A percentile compares a stretch with the other conserved stretches of the same genome.
phyloP scores from a whole-genome alignment of 1,140 invertebrate species.

The Brachionus plicatilis region DNA sequence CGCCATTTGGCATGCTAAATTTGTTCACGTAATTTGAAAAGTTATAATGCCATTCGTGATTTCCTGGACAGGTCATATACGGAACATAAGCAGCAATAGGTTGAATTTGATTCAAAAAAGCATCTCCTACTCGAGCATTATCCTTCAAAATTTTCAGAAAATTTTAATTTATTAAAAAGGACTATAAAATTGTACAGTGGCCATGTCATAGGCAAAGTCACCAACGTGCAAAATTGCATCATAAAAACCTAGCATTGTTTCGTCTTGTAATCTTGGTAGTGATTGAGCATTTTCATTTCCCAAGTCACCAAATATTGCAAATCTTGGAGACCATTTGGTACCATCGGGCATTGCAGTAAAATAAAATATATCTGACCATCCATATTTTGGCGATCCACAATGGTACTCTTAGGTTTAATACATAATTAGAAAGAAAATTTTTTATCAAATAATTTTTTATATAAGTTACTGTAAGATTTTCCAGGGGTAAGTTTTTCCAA shows the following conservation, averaged over 20 bases:
- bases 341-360: slow-evolving; percentile 65
- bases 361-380: slow-evolving; percentile 72
- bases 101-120: slow-evolving; percentile 54
- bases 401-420: slow-evolving; percentile 60
- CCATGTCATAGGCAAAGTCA: slow-evolving; percentile 86
- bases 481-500: slow-evolving; percentile 61
- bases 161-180: background rate
- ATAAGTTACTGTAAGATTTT: slow-evolving; percentile 59
- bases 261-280: slow-evolving; percentile 71
- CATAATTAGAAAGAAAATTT: background rate
- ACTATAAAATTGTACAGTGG: slow-evolving; percentile 57
- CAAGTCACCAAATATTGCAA: slow-evolving; percentile 85
- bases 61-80: slow-evolving; percentile 56
- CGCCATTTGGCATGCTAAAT: slow-evolving; percentile 40
- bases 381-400: slow-evolving; percentile 66
- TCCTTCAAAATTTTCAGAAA: slow-evolving; percentile 50
- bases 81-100: slow-evolving; percentile 51
- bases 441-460: background rate
- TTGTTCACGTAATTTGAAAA: slow-evolving; percentile 41
- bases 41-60: slow-evolving; percentile 51
- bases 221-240: slow-evolving; percentile 86
- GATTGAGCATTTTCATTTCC: slow-evolving; percentile 78
- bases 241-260: slow-evolving; percentile 70
- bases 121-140: slow-evolving; percentile 49
- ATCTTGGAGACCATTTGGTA: slow-evolving; percentile 67